These are phyloP conservation scores for Acleris cristana DNA, from an alignment of 2,888 invertebrate species.

Conservation along the genomic window DNA sequence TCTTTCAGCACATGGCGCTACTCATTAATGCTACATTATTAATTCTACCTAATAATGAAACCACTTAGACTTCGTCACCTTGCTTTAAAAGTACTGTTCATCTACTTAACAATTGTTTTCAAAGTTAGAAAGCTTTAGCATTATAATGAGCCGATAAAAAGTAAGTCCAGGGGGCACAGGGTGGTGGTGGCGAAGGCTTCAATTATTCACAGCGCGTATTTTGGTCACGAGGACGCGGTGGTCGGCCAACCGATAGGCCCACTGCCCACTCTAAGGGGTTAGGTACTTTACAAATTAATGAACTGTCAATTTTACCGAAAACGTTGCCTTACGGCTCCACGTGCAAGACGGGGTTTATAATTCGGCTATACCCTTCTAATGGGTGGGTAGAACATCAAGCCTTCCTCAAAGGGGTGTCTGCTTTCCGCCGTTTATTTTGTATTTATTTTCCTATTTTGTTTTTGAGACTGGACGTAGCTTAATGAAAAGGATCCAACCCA, in stretches of 20 bases:
- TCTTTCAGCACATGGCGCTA: no score
- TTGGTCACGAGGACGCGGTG: slow-evolving; percentile 75
- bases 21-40: no score
- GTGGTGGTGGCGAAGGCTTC: slow-evolving; percentile 56
- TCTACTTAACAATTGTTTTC: slow-evolving; percentile 29
- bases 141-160: slow-evolving; percentile 63
- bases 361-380: slow-evolving; percentile 30
- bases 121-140: slow-evolving; percentile 44
- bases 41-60: no score
- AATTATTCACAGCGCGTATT: slow-evolving; percentile 79
- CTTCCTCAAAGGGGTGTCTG: slow-evolving; percentile 16
- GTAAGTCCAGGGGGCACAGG: slow-evolving; percentile 53
- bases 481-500: no score
- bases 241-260: slow-evolving; percentile 46
- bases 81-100: no score
- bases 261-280: slow-evolving; percentile 55
- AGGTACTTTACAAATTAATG: slow-evolving; percentile 59
- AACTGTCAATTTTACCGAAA: slow-evolving; percentile 50
- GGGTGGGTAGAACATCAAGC: slow-evolving; percentile 8
- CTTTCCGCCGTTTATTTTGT: neutral
- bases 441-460: neutral
- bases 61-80: no score
- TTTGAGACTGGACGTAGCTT: neutral
- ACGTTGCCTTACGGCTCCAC: slow-evolving; percentile 44
- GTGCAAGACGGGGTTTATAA: slow-evolving; percentile 42